Evolutionary conservation across 2,113 vertebrate genomes (phyloP), one percentile per base, ranked within the genome.

Genomic region (Lagopus leucura): DNA sequence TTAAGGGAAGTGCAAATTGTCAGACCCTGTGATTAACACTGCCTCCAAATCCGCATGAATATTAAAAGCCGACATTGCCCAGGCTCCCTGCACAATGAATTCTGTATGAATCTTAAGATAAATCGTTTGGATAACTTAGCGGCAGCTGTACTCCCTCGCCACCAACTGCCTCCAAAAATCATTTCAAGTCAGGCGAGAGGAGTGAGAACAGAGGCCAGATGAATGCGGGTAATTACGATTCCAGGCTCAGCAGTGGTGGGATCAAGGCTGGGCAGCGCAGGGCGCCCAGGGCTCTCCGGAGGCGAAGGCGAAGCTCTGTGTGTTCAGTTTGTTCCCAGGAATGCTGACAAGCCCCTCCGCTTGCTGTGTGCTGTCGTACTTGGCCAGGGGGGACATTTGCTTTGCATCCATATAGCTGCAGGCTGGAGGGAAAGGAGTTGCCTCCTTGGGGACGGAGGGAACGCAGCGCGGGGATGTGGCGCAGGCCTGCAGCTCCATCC

Each of bases 1-100:
- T 96, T 96, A 96, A 95, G 94, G 95, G 86, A 96, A 97, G 97
- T 96, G 96, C 96, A 96, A 97, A 97, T 97, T 97, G 96, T 95
- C 95, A 94, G 96, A 92, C 79, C 95, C 96, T 15, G n/a, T 98
- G 97, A 97, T 97, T 98, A 98, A 97, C 95, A 48, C 96, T 43
- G 95, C 94, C 93, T 97, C 96, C 89, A 86, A 97, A 98, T 96
- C 97, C 97, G 63, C 97, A 97, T 98, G 98, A 98, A 98, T 99
- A 98, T 98, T 98, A 98, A 98, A 98, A 97, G 83, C 90, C 96
- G 97, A 96, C 98, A 97, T 91, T 75, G 96, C 97, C 96, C 97
- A 75, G 78, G 94, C 96, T 97, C 97, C 97, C 97, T 61, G 95
- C 97, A 96, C 97, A 89, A 98, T 97, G 97, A 98, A 98, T 98